Base-by-base conservation (phyloP, 1,140 invertebrate genomes). In the Archivesica marissinica region DNA sequence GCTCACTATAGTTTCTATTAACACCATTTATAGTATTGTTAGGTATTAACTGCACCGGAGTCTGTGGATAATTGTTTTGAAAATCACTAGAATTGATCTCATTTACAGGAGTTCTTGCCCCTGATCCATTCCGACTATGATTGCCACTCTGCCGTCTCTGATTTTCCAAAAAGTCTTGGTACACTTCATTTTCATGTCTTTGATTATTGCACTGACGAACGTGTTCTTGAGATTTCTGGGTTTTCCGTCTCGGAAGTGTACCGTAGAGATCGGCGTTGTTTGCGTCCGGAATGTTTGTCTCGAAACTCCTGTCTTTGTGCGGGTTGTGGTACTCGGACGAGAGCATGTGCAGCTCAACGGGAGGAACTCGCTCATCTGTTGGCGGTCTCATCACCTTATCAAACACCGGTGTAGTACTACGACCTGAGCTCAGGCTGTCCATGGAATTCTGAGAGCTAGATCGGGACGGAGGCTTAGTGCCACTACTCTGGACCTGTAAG, bases 251-350 rank as follows among this genome's bases (percentile, higher is more conserved):
- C 28, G 80, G 80, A 25, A 83, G 80, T 61, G 80, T 83, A 2
- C 80, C 80, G 75, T 83, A 83, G 50, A 83, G 54, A 75, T 83
- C 80, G 35, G 80, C 80, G 52, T 75, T 83, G 15, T 59, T 61
- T 13, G 33, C 25, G n/a, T 83, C 70, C 15, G 68, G 80, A 41
- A 61, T 33, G 30, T 64, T 64, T 0, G 68, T 83, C 25, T 83
- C 80, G 35, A 83, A 83, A 75, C 80, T 83, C 38, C 80, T 38
- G 39, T 83, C 80, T n/a, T 72, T 74, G 47, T 72, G n/a, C 0
- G 50, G 0, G 30, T 61, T 83, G 20, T 72, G 78, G 17, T 72
- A 75, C 3, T 74, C 68, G 6, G 44, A 47, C 44, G 28, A 28
- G 20, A 70, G 80, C 68, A 83, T 35, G 35, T 74, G 80, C 7